Base-by-base conservation (phyloP, 2,113 vertebrate species). In the Paraplagusia blochii region DNA sequence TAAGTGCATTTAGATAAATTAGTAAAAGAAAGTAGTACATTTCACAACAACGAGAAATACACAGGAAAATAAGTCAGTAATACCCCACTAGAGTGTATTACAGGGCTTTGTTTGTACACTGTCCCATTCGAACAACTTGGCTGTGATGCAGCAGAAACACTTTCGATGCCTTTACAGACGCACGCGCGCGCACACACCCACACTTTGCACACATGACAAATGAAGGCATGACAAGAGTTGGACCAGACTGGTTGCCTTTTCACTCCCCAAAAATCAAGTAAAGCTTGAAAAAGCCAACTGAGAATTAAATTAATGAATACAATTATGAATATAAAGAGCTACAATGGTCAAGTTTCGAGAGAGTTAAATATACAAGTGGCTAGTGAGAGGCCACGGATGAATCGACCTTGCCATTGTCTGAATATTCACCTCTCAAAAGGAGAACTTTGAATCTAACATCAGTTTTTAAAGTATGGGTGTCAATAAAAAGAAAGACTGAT, bases 111-210 rank as follows among this genome's bases (percentile, higher is more conserved):
- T n/a, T n/a, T n/a, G n/a, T n/a, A n/a, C n/a, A n/a, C n/a, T n/a
- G 6, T 29, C 22, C 22, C 22, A 29, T 67, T 64, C 49, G 40
- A 53, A 10, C 39, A 29, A 40, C 63, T 66, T 49, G 56, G 65
- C 48, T 48, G 58, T 53, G 57, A 52, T 70, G 51, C 44, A 70
- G 57, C 49, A 54, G 40, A 50, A 11, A 18, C 54, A n/a, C 36
- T 48, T 72, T 58, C 48, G 34, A 53, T 40, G 12, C 22, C 22
- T 29, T 6, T 29, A 10, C 9, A 40, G 1, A 40, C 13, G 10
- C 38, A 10, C 11, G 38, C 5, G 38, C 10, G 12, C 11, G 13
- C 1, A 8, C 10, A 39, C 8, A 13, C 38, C 11, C 38, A 13
- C 38, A 40, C 38, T 16, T 33, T 11, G 36, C 16, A 1, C 12